Evolutionary conservation across 2,888 invertebrate species (phyloP), one percentile per base, ranked within the genome.

Genomic region (Melieria omissa): DNA sequence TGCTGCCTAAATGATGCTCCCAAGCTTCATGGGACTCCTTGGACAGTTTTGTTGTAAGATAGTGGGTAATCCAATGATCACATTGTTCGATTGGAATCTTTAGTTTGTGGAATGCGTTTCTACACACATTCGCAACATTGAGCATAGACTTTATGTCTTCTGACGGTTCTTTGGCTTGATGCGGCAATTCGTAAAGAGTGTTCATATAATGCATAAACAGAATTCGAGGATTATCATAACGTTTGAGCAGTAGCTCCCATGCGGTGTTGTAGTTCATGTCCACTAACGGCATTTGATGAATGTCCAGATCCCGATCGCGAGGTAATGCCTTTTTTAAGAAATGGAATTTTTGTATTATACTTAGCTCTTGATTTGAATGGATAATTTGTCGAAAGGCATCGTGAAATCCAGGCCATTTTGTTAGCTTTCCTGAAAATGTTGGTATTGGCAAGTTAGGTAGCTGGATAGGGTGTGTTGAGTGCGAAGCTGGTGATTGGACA

Each of bases 311-410:
- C 41, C 65, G 62, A 47, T 73, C 66, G 16, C 41, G 16, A 12
- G 63, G 63, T 5, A 70, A 29, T 14, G 73, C 65, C 63, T 47
- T n/a, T 61, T 73, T 73, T 44, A 74, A 65, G 58, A 60, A 71
- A 60, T 71, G 72, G 45, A 74, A 73, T 63, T 71, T 71, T 63
- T 73, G 73, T 9, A 69, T 71, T 14, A 63, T 16, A 16, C 65
- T 69, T 9, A 74, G 14, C n/a, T 74, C 41, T 12, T 42, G 10
- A 47, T 72, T 72, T 12, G 41, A 47, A 62, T 74, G 66, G 42
- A 72, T 52, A 10, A 67, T 29, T 57, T 57, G 62, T 41, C 16
- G 52, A 16, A 73, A 70, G 12, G 66, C 10, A 57, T 73, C 73
- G 42, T 70, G 65, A 46, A 73, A 70, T 5, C 65, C 45, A 8